phyloP scores from a whole-genome alignment of 1,140 invertebrate species.

The Achatina immaculata region DNA sequence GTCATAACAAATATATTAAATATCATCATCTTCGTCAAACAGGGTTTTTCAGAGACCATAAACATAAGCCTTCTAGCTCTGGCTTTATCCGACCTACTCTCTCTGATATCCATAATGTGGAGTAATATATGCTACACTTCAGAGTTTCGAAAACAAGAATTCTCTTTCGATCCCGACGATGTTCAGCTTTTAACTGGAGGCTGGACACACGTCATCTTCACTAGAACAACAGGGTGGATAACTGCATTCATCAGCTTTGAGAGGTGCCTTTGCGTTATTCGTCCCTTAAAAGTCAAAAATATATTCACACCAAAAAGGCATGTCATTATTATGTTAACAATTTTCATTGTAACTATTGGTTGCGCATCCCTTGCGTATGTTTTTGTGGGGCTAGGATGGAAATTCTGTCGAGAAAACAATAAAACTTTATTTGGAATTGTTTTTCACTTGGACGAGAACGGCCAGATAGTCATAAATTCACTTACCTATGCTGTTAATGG shows the following conservation, averaged over 20 bases:
- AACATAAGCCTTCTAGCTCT: neutral
- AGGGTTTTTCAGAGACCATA: neutral
- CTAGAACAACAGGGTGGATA: neutral
- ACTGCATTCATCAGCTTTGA: slow-evolving; percentile 6
- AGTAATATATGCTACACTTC: neutral
- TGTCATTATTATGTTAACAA: neutral
- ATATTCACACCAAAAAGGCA: neutral
- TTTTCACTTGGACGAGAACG: neutral
- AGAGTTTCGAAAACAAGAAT: neutral
- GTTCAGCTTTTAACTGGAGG: neutral
- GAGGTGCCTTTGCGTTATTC: neutral
- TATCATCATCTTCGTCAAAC: neutral
- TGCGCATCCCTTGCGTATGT: neutral
- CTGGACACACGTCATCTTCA: neutral
- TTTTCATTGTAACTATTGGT: neutral
- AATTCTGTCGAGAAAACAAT: neutral
- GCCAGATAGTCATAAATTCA: neutral
- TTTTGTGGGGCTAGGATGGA: neutral
- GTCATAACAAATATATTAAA: neutral
- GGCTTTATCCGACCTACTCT: neutral
- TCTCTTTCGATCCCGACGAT: neutral
- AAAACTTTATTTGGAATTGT: neutral
- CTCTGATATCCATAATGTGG: neutral
- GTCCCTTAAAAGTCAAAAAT: neutral
- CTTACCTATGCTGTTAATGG: neutral